Base-by-base conservation (phyloP, 1,140 invertebrate species). In the Zaprionus vittiger region DNA sequence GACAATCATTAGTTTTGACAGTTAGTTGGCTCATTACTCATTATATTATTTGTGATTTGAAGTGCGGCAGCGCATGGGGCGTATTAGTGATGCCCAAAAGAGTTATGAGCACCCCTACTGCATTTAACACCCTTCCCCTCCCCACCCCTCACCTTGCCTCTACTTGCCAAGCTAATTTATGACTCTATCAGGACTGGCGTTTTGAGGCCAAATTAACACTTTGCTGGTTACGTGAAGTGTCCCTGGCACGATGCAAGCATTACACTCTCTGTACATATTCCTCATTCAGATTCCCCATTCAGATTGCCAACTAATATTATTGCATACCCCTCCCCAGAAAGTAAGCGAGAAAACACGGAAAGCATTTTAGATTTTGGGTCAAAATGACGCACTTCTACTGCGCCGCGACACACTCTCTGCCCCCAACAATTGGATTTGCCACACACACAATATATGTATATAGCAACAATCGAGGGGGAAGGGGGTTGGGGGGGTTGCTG, bases 11-110 rank as follows among this genome's bases (percentile, higher is more conserved):
- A 59, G 62, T 68, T 83, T 83, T 64, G 80, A 80, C 84, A 80
- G 65, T 80, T 83, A 72, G 69, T 77, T 75, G 80, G 63, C 70
- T 70, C 64, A 80, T 80, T 89, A 79, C 31, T 77, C 64, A 74
- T 15, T 17, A 66, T 60, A 63, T 65, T 73, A 52, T 63, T 76
- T 54, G 47, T 63, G 28, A 68, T 22, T 44, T 82, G 57, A 31
- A 76, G 56, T 65, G 77, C 5, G 57, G 17, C 57, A 24, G 54
- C 60, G 11, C 26, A 61, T 47, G 62, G 62, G 69, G 49, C 63
- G 61, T 77, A 63, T 73, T 34, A 5, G 20, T 47, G 26, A 72
- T 72, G 20, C 24, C 34, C 34, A 4, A 15, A 56, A 64, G 38
- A 41, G 38, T 41, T 41, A 41, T 41, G 38, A 41, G 38, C n/a